Base-by-base conservation (phyloP, 1,140 invertebrate species). In the Drosophila mauritiana region DNA sequence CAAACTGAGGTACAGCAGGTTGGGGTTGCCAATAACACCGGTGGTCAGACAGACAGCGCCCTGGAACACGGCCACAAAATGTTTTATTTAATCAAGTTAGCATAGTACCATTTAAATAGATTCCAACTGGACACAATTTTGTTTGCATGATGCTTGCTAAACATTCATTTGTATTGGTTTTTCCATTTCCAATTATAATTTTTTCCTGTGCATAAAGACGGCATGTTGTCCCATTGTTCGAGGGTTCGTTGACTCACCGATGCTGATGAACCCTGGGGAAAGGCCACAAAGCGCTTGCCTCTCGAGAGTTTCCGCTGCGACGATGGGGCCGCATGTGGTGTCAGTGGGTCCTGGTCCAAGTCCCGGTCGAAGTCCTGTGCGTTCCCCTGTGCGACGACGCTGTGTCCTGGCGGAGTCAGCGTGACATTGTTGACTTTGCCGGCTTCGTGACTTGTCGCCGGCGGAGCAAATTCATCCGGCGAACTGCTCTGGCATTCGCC, bases 251-350 rank as follows among this genome's bases (percentile, higher is more conserved):
- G 58, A 81, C 91, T 88, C 75, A 92, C 92, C 75, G 91, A 83
- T 55, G 91, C 85, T 63, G 92, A 90, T 78, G 92, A 93, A 61
- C 92, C 92, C 73, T 80, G 57, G 27, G 92, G 92, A 88, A 92
- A 92, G 56, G 91, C 91, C 69, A 92, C 72, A 88, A 92, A 92
- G 34, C 92, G 81, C 65, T 92, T 91, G 31, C 80, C 80, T 54
- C 92, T 79, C 36, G 92, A 92, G 55, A 85, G 83, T 56, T 62
- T 81, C 52, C 78, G 80, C 68, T 74, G 80, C 51, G 86, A 54
- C 55, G 58, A 63, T 73, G 68, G 46, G 70, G 56, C 78, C 75
- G 53, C 83, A 70, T 81, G 69, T 62, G 78, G 73, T 78, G 78
- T 58, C 56, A 69, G 40, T 56, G 63, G 58, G 64, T 69, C 51